Percentiles rank a stretch among this genome's conserved stretches.
These are phyloP conservation scores for Magallana angulata DNA, from an alignment of 1,140 invertebrate species.

Conservation along the genomic window DNA sequence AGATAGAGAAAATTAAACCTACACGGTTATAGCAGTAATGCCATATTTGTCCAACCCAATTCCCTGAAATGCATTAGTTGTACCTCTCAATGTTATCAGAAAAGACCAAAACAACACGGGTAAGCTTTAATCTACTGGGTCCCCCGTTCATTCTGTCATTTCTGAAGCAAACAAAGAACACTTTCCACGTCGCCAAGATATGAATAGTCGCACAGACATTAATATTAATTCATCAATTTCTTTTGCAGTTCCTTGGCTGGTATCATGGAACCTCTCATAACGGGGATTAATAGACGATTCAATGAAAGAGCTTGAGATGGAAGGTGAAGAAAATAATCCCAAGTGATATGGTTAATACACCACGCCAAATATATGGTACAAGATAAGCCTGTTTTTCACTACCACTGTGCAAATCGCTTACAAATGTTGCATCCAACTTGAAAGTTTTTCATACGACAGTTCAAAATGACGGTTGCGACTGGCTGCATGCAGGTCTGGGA, in stretches of 20 bases:
- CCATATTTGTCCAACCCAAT: conserved; percentile 18
- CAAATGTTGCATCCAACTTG: too few species aligned
- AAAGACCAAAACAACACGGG: conserved; percentile 3
- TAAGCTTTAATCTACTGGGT: neutral
- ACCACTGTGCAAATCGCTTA: too few species aligned
- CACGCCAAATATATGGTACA: neutral
- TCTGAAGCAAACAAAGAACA: conserved; percentile 1
- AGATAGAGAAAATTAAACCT: conserved; percentile 18
- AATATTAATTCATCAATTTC: conserved; percentile 20
- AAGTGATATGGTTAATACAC: neutral
- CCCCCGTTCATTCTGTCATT: neutral
- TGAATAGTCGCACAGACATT: neutral
- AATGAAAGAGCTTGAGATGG: neutral
- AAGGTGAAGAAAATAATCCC: neutral
- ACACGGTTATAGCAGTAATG: neutral
- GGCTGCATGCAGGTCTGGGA: too few species aligned
- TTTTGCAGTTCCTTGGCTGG: conserved; percentile 2
- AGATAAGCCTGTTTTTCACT: too few species aligned
- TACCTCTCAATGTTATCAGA: conserved; percentile 39
- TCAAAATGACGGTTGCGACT: too few species aligned
- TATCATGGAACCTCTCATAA: neutral
- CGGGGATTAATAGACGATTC: neutral
- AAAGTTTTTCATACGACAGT: too few species aligned
- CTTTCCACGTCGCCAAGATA: neutral
- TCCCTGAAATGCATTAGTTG: conserved; percentile 5